Percentiles rank a stretch among this genome's conserved stretches.
phyloP scores from a whole-genome alignment of 2,797 vertebrate genomes.

The Crenichthys baileyi region DNA sequence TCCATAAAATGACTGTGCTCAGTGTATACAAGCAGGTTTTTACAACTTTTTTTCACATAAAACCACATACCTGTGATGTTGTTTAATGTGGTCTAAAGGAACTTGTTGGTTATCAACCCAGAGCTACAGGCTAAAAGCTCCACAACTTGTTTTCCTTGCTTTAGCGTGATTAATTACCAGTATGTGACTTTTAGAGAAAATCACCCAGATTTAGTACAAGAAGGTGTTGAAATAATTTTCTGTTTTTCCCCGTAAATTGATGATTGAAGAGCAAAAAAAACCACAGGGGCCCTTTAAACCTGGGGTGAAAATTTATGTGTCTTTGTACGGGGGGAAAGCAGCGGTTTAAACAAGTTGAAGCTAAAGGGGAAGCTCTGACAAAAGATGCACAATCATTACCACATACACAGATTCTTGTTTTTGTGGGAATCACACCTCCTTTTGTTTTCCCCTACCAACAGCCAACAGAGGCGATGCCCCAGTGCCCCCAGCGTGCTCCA shows the following conservation, averaged over 20 bases:
- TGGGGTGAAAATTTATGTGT: constrained; percentile 75
- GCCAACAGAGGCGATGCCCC: constrained; percentile 73
- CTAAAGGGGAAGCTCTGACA: constrained; percentile 73
- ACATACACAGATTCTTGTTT: constrained; percentile 53
- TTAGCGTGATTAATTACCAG: background rate
- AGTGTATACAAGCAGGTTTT: background rate
- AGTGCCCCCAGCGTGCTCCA: constrained; percentile 77
- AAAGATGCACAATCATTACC: constrained; percentile 69
- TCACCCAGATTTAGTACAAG: background rate
- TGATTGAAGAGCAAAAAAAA: constrained; percentile 64
- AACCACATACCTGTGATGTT: background rate
- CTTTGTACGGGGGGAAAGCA: constrained; percentile 70
- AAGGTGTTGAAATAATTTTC: constrained; percentile 37
- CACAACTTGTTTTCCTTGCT: background rate
- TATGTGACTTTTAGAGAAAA: background rate
- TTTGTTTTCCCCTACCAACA: constrained; percentile 72
- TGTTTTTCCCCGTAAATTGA: constrained; percentile 51
- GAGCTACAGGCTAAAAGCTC: background rate
- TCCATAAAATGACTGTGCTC: background rate
- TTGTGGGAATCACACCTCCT: constrained; percentile 70
- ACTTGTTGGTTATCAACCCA: background rate
- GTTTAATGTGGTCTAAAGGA: background rate
- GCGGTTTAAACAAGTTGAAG: constrained; percentile 69
- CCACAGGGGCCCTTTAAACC: constrained; percentile 70
- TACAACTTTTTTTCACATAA: background rate